A percentile compares a stretch with the other conserved stretches of the same genome.
Evolutionary conservation across 1,140 invertebrate species (phyloP).

Genomic region (Lordiphosa mommai): DNA sequence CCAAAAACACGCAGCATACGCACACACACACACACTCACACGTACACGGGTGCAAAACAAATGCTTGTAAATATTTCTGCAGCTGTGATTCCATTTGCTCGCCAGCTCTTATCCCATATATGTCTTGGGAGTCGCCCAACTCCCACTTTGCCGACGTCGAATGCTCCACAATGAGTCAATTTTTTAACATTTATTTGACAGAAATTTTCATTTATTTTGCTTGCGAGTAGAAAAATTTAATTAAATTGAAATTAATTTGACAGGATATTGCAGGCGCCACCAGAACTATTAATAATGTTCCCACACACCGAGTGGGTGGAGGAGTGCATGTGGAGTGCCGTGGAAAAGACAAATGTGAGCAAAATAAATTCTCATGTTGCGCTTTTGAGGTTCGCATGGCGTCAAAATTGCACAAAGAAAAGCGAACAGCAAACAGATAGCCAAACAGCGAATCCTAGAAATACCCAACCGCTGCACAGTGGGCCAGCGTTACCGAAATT

Average conservation of each 20-base stretch:
- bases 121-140: too few relatives aligned
- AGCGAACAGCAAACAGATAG: constrained; percentile 16
- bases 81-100: constrained; percentile 63
- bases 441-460: constrained; percentile 22
- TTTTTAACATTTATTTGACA: constrained; percentile 79
- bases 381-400: constrained; percentile 55
- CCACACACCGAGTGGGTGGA: constrained; percentile 7
- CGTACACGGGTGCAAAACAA: constrained; percentile 52
- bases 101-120: too few relatives aligned
- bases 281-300: constrained; percentile 73
- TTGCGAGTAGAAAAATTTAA: constrained; percentile 61
- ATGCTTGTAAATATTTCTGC: constrained; percentile 72
- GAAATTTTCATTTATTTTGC: constrained; percentile 73
- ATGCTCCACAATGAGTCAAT: constrained; percentile 68
- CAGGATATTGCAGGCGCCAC: constrained; percentile 59
- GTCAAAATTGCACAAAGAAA: constrained; percentile 60
- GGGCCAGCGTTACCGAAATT: too few relatives aligned
- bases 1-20: constrained; percentile 16
- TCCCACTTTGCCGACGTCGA: constrained; percentile 6
- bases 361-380: constrained; percentile 75
- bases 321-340: constrained; percentile 18
- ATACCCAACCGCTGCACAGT: background rate
- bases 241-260: constrained; percentile 79
- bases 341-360: constrained; percentile 67
- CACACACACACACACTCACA: constrained; percentile 11